These are phyloP conservation scores for Heliornis fulica DNA, from an alignment of 2,113 vertebrate species.

Conservation along the genomic window DNA sequence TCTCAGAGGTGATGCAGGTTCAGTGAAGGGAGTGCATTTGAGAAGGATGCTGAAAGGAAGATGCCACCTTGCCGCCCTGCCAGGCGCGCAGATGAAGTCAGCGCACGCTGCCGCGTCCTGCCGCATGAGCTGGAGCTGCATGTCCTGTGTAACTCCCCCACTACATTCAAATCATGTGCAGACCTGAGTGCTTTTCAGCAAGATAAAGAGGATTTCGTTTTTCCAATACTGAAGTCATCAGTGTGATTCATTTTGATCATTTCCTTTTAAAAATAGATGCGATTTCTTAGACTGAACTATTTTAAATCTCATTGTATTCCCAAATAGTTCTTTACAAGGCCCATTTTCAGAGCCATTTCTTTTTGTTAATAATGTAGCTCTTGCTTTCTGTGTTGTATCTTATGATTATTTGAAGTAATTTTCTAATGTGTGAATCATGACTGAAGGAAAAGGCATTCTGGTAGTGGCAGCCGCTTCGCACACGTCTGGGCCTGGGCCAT, in stretches of 20 bases:
- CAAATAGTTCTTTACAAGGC: neutral
- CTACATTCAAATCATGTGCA: neutral
- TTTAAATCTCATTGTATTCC: slow-evolving; percentile 18
- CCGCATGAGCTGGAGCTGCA: neutral
- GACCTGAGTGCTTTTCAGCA: neutral
- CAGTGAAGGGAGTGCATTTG: neutral
- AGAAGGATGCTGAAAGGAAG: neutral
- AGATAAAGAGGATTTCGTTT: neutral
- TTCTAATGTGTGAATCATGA: slow-evolving; percentile 30
- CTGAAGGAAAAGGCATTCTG: neutral
- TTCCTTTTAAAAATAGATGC: slow-evolving; percentile 47
- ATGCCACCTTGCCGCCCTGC: neutral
- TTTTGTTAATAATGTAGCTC: neutral
- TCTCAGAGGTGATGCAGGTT: neutral
- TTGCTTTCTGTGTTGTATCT: neutral
- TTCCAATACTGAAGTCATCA: neutral
- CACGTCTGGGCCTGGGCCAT: neutral
- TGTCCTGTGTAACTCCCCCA: neutral
- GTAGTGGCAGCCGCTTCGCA: neutral
- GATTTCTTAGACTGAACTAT: neutral
- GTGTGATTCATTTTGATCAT: slow-evolving; percentile 27
- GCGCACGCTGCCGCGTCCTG: rapidly evolving
- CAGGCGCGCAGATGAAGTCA: rapidly evolving
- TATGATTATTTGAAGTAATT: slow-evolving; percentile 23
- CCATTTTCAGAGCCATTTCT: neutral